A percentile compares a stretch with the other conserved stretches of the same genome.
Evolutionary conservation across 2,888 invertebrate genomes (phyloP).

Genomic region (Athalia circularis): DNA sequence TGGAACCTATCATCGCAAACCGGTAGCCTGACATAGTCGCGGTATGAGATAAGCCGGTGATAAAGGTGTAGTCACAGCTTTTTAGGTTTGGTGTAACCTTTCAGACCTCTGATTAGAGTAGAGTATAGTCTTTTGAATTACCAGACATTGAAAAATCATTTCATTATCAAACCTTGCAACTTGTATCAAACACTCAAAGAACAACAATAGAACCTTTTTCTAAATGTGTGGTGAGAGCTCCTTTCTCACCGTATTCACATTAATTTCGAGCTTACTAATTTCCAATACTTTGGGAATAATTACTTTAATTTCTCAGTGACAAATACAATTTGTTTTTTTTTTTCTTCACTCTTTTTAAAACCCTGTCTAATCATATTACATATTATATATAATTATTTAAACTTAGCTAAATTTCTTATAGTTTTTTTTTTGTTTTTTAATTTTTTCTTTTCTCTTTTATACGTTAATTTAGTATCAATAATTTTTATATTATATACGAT

Average conservation of each 20-base stretch:
- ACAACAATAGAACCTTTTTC: conserved; percentile 29
- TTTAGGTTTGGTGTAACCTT: not conserved
- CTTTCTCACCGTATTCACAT: conserved; percentile 16
- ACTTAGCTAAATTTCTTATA: conserved; percentile 29
- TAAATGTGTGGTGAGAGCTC: conserved; percentile 28
- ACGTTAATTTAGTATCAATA: conserved; percentile 32
- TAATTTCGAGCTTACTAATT: conserved; percentile 30
- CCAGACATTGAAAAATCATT: conserved; percentile 13
- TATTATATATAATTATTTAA: conserved; percentile 43
- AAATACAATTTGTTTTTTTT: conserved; percentile 48
- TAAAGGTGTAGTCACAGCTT: not conserved
- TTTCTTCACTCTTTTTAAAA: conserved; percentile 49
- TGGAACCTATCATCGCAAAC: conserved; percentile 2
- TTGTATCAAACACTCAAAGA: conserved; percentile 39
- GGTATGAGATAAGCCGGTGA: conserved; percentile 31
- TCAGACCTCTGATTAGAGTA: conserved; percentile 1
- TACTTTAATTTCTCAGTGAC: conserved; percentile 25
- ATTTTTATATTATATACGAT: conserved; percentile 21
- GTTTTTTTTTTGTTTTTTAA: not conserved
- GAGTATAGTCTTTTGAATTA: conserved; percentile 1
- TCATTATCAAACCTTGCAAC: conserved; percentile 18
- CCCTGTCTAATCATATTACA: conserved; percentile 45
- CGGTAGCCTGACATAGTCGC: not conserved
- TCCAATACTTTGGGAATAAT: conserved; percentile 30
- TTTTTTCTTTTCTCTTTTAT: not conserved